phyloP scores from a whole-genome alignment of 2,113 vertebrate genomes.

The Crotalus tigris region DNA sequence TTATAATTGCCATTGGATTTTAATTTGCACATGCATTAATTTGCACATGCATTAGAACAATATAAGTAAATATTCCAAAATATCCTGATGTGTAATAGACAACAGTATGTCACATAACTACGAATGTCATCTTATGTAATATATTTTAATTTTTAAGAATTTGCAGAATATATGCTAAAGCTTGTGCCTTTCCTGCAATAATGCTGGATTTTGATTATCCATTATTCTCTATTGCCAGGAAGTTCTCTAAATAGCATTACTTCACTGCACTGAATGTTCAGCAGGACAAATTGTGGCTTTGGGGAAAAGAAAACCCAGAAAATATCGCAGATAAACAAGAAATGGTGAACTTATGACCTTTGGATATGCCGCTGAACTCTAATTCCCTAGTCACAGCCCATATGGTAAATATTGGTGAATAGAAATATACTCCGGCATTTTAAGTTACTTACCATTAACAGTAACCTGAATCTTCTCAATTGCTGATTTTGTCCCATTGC shows the following conservation, averaged over 20 bases:
- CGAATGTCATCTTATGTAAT: neutral
- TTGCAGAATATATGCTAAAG: no score
- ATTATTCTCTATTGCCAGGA: neutral
- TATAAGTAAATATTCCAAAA: no score
- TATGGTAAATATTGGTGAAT: neutral
- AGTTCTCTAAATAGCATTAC: neutral
- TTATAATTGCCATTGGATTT: neutral
- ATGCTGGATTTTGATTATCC: neutral
- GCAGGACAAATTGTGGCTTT: neutral
- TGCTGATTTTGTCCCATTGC: conserved; percentile 68
- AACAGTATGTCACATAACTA: neutral
- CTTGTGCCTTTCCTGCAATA: neutral
- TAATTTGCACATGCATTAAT: neutral
- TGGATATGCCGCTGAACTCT: neutral
- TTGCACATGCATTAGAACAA: neutral
- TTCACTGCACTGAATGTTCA: neutral
- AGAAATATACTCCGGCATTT: neutral
- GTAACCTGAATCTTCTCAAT: conserved; percentile 75
- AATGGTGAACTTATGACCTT: neutral
- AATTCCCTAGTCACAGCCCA: neutral
- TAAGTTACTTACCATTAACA: conserved; percentile 73
- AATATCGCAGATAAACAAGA: neutral
- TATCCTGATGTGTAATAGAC: neutral
- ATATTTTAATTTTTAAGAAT: neutral
- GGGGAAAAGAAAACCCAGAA: neutral